Conservation (phyloP, 2,797 vertebrate species). For the Buphagus erythrorhynchus region DNA sequence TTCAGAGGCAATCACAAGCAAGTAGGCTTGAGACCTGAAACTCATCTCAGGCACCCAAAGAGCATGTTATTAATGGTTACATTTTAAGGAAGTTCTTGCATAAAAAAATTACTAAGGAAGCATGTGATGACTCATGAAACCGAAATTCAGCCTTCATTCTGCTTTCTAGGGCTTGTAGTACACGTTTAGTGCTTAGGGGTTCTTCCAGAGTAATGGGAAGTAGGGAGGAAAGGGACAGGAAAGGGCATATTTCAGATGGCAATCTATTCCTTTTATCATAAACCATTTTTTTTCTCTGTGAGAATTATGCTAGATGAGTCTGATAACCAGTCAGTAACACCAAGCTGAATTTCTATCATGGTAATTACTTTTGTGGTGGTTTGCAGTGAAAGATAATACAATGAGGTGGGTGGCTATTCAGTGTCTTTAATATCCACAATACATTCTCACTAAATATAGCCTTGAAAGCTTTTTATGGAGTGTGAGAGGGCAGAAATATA, state of each 20-base stretch:
- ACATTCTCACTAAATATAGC: not conserved
- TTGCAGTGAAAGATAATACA: not conserved
- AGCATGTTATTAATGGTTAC: not conserved
- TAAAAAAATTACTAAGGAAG: not conserved
- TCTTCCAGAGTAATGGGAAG: not conserved
- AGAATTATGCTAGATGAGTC: not conserved
- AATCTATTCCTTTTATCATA: not conserved
- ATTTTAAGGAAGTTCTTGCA: not conserved
- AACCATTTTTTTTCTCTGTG: not conserved
- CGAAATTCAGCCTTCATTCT: not conserved
- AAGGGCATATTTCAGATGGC: not conserved
- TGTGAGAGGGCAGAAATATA: not conserved
- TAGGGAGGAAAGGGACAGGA: rapidly evolving
- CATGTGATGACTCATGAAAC: not conserved
- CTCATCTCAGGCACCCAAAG: not conserved
- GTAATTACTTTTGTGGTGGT: conserved; percentile 10
- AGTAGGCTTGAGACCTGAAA: not conserved
- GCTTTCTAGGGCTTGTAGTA: not conserved
- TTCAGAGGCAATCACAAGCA: not conserved
- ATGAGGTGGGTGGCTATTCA: not conserved
- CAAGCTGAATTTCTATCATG: not conserved
- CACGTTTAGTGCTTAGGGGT: not conserved
- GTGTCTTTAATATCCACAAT: not conserved
- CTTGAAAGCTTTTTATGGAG: not conserved
- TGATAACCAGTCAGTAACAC: not conserved